Evolutionary conservation across 1,140 invertebrate species (phyloP), one percentile per base, ranked within the genome.

Genomic region (Trialeurodes vaporariorum): DNA sequence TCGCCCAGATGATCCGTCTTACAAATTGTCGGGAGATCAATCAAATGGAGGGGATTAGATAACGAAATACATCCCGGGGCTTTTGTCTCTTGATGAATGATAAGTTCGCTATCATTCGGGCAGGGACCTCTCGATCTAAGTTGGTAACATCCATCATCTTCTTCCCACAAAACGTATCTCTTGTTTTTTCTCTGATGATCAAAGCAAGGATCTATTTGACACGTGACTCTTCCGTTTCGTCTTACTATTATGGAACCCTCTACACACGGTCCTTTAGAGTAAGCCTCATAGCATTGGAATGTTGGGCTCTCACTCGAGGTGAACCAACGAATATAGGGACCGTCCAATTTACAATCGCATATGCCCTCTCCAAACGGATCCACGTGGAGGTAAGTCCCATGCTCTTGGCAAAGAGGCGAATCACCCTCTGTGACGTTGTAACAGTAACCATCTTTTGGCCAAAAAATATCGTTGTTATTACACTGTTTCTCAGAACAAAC

Each of bases 401-500:
- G 27, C 2, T 24, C 49, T 23, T 21, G 64, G 24, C 64, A 65
- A 17, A 65, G 64, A 58, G 27, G 2, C 49, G 27, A 21, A 2
- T 27, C 27, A 2, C 27, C 27, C 9, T 65, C 64, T 24, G 64
- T 27, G 5, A 49, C 34, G 22, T 27, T 65, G 24, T 65, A 65
- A 24, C 64, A 65, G 24, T 40, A 65, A n/a, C 40, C 40, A 22
- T 65, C 64, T 58, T 65, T 9, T 23, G 64, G 27, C 64, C 64
- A 65, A 23, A 40, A 40, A 27, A 65, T 65, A 24, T 65, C 64
- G 49, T 40, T 26, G 64, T 49, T 25, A 17, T 26, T 23, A 23
- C 64, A 65, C 22, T 27, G 9, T 21, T 65, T 34, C 23, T 65
- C 25, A 12, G 49, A 12, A 23, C 64, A 65, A 34, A 65, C 49